Conservation (phyloP, 1,140 invertebrate species). For the Euwallacea similis region DNA sequence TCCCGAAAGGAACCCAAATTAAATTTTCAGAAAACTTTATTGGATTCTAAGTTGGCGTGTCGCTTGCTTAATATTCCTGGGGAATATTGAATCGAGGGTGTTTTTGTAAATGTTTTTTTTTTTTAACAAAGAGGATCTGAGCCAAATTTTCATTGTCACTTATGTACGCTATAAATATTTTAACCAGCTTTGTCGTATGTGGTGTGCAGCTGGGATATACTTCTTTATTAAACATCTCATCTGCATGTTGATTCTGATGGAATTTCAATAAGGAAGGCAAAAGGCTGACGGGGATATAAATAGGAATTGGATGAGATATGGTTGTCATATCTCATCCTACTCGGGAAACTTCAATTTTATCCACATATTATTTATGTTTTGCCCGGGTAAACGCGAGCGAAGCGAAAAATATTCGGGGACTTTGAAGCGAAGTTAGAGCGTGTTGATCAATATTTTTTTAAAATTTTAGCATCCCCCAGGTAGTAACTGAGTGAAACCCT, state of each 20-base stretch:
- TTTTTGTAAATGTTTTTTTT: no score
- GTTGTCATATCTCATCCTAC: slow-evolving; percentile 8
- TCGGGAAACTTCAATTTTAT: slow-evolving; percentile 14
- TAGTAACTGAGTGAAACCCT: no score
- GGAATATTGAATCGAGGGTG: slow-evolving; percentile 1
- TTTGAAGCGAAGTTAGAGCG: no score
- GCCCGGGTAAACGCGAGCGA: not conserved
- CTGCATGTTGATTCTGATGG: slow-evolving; percentile 45
- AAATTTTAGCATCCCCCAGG: no score
- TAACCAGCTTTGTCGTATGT: not conserved
- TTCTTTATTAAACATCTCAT: slow-evolving; percentile 47
- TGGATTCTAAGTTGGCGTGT: not conserved
- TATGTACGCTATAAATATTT: not conserved
- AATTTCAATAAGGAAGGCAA: slow-evolving; percentile 41
- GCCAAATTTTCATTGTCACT: no score
- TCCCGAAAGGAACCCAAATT: slow-evolving; percentile 2
- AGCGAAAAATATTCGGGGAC: no score
- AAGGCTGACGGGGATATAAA: slow-evolving; percentile 17
- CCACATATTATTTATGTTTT: slow-evolving; percentile 17
- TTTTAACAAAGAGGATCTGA: no score
- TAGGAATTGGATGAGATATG: slow-evolving; percentile 20
- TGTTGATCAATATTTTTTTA: no score
- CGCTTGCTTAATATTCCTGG: slow-evolving; percentile 1
- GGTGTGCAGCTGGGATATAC: slow-evolving; percentile 10
- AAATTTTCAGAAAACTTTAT: slow-evolving; percentile 6